These are phyloP conservation scores for Acrocyrtus sp. DNA, from an alignment of 2,888 invertebrate genomes.

Conservation along the genomic window DNA sequence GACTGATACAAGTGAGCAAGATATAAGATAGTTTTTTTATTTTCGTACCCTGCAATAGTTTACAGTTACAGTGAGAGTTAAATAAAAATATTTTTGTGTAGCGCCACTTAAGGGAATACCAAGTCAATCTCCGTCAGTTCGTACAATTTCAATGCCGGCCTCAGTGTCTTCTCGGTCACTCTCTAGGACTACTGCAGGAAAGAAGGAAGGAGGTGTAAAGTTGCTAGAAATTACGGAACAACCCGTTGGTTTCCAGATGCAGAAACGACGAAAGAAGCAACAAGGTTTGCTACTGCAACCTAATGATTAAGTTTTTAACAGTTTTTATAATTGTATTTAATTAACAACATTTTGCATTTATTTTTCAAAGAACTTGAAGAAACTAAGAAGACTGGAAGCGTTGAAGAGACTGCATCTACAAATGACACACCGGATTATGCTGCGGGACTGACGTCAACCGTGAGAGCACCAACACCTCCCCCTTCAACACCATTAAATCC, in stretches of 20 bases:
- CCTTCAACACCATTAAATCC: constrained; percentile 64
- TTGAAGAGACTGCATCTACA: constrained; percentile 61
- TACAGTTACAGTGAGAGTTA: too few relatives aligned
- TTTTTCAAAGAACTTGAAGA: constrained; percentile 61
- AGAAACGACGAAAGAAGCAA: constrained; percentile 87
- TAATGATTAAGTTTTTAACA: too few relatives aligned
- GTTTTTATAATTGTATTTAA: neutral
- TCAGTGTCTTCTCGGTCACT: constrained; percentile 70
- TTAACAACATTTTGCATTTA: neutral
- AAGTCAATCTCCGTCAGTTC: constrained; percentile 78
- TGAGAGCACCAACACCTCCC: constrained; percentile 65
- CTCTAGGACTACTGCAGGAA: constrained; percentile 74
- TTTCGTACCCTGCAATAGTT: too few relatives aligned
- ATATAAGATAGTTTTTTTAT: too few relatives aligned
- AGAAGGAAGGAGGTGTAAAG: constrained; percentile 93
- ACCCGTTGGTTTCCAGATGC: constrained; percentile 83
- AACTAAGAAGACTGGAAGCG: constrained; percentile 66
- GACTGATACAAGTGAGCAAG: constrained; percentile 85
- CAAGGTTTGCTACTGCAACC: constrained; percentile 76
- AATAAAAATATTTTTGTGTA: constrained; percentile 66
- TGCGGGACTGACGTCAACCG: constrained; percentile 76
- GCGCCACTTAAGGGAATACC: constrained; percentile 94
- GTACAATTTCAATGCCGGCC: constrained; percentile 69
- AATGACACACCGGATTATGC: constrained; percentile 83
- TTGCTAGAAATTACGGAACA: constrained; percentile 93